Evolutionary conservation across 2,797 vertebrate species (phyloP), one percentile per base, ranked within the genome.

Genomic region (Sarcoramphus papa): DNA sequence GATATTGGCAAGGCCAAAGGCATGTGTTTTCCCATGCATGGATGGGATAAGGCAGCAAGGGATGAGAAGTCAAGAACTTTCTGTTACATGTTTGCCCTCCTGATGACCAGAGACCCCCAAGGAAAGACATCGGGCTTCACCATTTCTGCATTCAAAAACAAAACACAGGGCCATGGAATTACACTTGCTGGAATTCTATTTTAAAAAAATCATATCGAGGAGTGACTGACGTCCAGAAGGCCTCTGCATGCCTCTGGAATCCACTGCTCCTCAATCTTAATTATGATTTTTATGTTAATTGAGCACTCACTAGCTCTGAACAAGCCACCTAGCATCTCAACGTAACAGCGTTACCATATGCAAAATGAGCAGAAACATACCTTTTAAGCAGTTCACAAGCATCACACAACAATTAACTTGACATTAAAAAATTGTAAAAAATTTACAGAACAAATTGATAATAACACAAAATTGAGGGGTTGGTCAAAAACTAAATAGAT

Each of bases 401-500:
- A 1, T 41, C 77, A 72, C 90, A 5, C 81, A 13, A 91, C 82
- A 85, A 95, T 97, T 95, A 96, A 96, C 65, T 94, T 17, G 85
- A 97, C 93, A 96, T 97, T 96, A 97, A 97, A 97, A 97, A 94
- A 96, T 67, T 92, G 95, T 97, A 92, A 96, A 95, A 97, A 95
- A 95, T 95, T 90, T 59, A 62, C 57, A 7, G 68, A 37, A 18
- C 69, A 68, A 92, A 96, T 95, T 88, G 90, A 12, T 96, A 92
- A 97, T 90, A 5, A 20, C 43, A 43, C 76, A 22, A 95, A 95
- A 97, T 94, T 88, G 90, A 72, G 8, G 87, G 79, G 41, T 64
- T 95, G 90, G 90, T 93, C 92, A 57, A 40, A 92, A 90, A 27
- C 84, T 37, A 37, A 37, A 37, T 37, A 37, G 63, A 85, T 28